Evolutionary conservation across 35 echinoderm and acorn worm genomes (phyloP).

Genomic region (Stichopus chloronotus): DNA sequence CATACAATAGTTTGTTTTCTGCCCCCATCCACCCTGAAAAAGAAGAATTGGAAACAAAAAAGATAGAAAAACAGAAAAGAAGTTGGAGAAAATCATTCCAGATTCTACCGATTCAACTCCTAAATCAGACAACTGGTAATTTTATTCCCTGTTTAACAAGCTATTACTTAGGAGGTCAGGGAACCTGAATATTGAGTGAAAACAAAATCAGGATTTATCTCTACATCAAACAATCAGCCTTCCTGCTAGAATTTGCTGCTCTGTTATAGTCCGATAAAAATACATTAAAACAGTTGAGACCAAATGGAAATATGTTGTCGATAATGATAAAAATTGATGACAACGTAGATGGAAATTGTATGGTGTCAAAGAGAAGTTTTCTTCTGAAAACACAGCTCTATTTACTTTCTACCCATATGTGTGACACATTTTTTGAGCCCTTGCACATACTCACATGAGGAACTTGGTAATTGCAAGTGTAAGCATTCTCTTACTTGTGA

Average conservation of each 20-base stretch:
- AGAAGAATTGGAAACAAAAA: not conserved
- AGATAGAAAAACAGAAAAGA: not conserved
- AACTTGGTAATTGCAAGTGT: no score
- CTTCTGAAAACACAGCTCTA: no score
- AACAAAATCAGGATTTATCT: not conserved
- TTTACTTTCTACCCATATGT: no score
- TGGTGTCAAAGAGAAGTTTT: no score
- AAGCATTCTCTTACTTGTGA: no score
- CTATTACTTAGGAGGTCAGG: not conserved
- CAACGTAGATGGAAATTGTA: no score
- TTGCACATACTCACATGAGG: no score
- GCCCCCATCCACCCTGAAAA: not conserved
- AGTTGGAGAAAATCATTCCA: not conserved
- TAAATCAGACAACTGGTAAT: not conserved
- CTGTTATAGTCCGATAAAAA: not conserved
- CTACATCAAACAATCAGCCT: not conserved
- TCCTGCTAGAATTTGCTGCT: not conserved
- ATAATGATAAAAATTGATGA: no score
- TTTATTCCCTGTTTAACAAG: conserved; percentile 5
- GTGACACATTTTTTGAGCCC: no score
- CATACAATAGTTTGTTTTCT: not conserved
- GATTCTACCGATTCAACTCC: not conserved
- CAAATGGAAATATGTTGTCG: no score
- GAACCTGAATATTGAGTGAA: not conserved
- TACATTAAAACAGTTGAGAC: no score